phyloP scores from a whole-genome alignment of 2,113 vertebrate genomes.

The Nycticorax nycticorax region DNA sequence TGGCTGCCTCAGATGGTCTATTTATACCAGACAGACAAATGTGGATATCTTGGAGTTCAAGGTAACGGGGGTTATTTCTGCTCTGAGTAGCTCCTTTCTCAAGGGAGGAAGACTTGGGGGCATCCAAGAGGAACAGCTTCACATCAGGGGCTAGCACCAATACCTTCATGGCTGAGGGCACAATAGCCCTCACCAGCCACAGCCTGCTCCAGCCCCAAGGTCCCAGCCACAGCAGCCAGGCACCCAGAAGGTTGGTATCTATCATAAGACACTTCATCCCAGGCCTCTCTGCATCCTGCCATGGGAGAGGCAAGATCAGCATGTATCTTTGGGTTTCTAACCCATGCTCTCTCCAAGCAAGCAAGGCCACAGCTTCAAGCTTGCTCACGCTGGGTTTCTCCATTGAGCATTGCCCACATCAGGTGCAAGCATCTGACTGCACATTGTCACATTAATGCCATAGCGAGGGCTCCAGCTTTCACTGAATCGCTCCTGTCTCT shows the following conservation, averaged over 20 bases:
- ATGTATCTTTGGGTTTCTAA: neutral
- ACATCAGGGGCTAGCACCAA: neutral
- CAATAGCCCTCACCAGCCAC: neutral
- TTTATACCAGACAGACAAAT: slow-evolving; percentile 37
- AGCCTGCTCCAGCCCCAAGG: neutral
- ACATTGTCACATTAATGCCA: neutral
- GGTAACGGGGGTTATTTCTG: slow-evolving; percentile 34
- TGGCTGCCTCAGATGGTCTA: neutral
- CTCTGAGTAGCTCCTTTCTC: slow-evolving; percentile 11
- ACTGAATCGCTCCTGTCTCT: neutral
- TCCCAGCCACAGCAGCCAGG: neutral
- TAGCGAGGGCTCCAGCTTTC: neutral
- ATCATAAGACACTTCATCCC: neutral
- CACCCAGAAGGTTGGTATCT: neutral
- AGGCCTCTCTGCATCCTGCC: neutral
- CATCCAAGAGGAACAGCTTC: neutral
- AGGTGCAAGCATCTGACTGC: neutral
- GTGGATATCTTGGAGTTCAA: neutral
- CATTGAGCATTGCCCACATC: neutral
- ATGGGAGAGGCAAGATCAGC: neutral
- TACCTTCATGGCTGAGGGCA: neutral
- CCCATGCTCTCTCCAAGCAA: neutral
- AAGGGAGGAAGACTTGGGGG: neutral
- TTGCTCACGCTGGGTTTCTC: neutral
- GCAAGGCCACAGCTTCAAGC: neutral